Evolutionary conservation across 2,113 vertebrate genomes (phyloP), one percentile per base, ranked within the genome.

Genomic region (Eidolon helvum): DNA sequence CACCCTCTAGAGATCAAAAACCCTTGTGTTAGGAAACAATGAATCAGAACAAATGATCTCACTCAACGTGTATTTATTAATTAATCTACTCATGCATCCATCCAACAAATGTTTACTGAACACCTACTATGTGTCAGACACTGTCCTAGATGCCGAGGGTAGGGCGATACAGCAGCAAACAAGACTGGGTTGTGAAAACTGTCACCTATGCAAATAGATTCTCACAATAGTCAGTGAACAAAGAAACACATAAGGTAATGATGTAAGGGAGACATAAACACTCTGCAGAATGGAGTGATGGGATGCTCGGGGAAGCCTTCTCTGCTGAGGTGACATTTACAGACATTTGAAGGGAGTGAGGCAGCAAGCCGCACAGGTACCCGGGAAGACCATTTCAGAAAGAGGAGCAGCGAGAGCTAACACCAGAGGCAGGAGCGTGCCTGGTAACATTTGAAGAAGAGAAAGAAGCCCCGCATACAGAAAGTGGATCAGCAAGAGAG

Each of bases 191-290:
- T 16, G 75, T 48, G 61, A 8, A 59, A 9, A 72, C 3, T 1
- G 14, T 84, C 9, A 12, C 33, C 30, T 28, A 5, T 1, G 43
- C 30, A 19, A 9, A 6, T 22, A 38, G 90, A 19, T 38, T 28
- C 30, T 22, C 66, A 7, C 24, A 15, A 2, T 2, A 53, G 45
- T 30, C n/a, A 21, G 33, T 1, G 35, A 45, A 19, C 38, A 4
- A 14, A 38, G 63, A 53, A 15, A 4, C 9, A 12, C 0, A 0
- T 0, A 1, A 50, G 38, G 19, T 2, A 12, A 8, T 4, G 11
- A 8, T 4, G 16, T 14, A 9, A 15, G 19, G 65, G 12, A 48
- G 40, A 4, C 11, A 3, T 1, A 22, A 16, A 4, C 0, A 4
- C 53, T 4, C 9, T 5, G 45, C 35, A 10, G 69, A 26, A 43